Base-by-base conservation (phyloP, 1,140 invertebrate genomes). In the Drosophila auraria region DNA sequence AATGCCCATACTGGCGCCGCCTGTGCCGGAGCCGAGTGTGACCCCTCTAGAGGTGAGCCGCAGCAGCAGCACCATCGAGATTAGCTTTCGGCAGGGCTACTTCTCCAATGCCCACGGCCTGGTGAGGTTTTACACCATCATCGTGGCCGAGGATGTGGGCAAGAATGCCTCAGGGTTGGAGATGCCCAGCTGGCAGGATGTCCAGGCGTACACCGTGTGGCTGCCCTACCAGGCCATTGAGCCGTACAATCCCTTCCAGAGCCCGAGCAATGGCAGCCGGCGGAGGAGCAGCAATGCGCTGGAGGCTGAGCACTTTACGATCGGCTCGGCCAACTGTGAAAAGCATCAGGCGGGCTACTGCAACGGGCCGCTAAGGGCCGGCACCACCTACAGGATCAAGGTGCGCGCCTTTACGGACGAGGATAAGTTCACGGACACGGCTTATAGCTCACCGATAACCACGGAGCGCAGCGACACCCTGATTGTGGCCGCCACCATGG, bases 391-490 rank as follows among this genome's bases (percentile, higher is more conserved):
- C 93, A 95, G 95, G 86, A 96, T 99, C 23, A 99, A 98, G 94
- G 96, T 99, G 59, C 95, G 98, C 75, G 98, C 98, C 14, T 99
- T 98, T 92, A 99, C 98, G 25, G 96, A 96, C 6, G 95, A 95
- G 11, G 97, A 98, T 89, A 98, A 98, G 93, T 99, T 97, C 92
- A 97, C 97, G 14, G 98, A 99, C 84, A 99, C 98, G 2, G 95
- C 95, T 57, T 99, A 97, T 93, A 98, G 97, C 84, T 96, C 96
- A 75, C 95, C 96, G 0, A 97, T 98, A 68, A 95, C 95, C 93
- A 98, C 97, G 90, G 97, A 96, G 96, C 94, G 91, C 68, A 82
- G 80, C 33, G 74, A 90, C 47, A 73, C 69, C 9, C 30, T 61
- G 6, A 73, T 74, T 3, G 69, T 74, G 47, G 71, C 33, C 9